Conservation (phyloP, 2,797 vertebrate species). For the Dryobates pubescens region DNA sequence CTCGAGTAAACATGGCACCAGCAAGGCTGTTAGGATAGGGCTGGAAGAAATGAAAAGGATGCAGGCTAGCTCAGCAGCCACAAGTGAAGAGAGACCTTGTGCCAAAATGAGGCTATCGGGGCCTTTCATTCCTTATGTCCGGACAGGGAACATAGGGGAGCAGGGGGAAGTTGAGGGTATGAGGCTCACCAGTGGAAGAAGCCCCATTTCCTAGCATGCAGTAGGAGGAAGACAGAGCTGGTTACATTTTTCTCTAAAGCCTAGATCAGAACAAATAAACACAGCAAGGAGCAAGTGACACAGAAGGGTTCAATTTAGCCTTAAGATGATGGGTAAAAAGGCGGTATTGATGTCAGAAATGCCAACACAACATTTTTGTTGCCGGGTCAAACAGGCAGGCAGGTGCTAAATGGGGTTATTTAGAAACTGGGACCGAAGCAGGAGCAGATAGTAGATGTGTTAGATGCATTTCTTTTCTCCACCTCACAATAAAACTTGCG, state of each 20-base stretch:
- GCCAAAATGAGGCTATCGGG: background rate
- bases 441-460: background rate
- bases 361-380: constrained; percentile 24
- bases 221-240: background rate
- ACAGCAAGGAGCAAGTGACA: constrained; percentile 4
- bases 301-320: constrained; percentile 38
- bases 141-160: background rate
- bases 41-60: background rate
- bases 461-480: background rate
- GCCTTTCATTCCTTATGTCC: background rate
- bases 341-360: constrained; percentile 21
- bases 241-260: constrained; percentile 8
- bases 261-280: constrained; percentile 36
- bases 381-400: background rate
- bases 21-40: background rate
- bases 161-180: background rate
- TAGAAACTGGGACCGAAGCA: background rate
- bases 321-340: constrained; percentile 30
- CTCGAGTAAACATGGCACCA: background rate
- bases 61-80: background rate
- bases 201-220: background rate
- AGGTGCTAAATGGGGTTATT: constrained; percentile 42
- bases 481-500: background rate
- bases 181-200: background rate
- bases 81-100: background rate